Evolutionary conservation across 2,113 vertebrate species (phyloP).

Genomic region (Microcebus tavaratra): DNA sequence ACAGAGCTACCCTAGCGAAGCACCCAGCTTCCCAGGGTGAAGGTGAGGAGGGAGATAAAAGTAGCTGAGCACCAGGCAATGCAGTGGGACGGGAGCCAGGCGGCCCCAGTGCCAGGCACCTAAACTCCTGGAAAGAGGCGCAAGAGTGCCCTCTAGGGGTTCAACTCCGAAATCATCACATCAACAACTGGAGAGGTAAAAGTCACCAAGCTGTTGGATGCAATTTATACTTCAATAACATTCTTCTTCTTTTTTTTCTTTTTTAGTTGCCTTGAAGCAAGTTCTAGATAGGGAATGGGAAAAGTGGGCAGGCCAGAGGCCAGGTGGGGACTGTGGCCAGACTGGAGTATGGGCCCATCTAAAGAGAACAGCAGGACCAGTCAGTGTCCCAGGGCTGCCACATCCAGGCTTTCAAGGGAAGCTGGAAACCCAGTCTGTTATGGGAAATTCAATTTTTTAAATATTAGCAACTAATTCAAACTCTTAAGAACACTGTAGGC

Average conservation of each 20-base stretch:
- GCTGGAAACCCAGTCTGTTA: background rate
- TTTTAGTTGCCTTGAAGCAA: background rate
- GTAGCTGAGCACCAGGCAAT: background rate
- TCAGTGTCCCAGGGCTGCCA: background rate
- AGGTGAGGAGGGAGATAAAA: background rate
- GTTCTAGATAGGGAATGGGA: background rate
- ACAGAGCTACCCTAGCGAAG: background rate
- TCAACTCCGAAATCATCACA: background rate
- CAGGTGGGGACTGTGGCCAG: too few relatives aligned
- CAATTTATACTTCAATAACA: background rate
- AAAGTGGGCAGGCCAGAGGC: background rate
- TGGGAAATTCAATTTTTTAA: background rate
- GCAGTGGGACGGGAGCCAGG: background rate
- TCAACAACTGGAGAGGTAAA: background rate
- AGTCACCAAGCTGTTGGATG: background rate
- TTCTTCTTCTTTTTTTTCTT: background rate
- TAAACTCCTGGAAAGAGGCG: background rate
- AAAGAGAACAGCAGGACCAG: background rate
- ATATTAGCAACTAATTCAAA: background rate
- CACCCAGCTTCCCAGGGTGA: background rate
- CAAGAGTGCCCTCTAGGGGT: conserved; percentile 59
- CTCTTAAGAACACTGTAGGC: background rate
- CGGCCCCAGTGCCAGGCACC: background rate
- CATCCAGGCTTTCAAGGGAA: background rate
- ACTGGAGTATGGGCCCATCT: rapidly evolving